Conservation (phyloP, 2,888 invertebrate species). For the Piscicola geometra region DNA sequence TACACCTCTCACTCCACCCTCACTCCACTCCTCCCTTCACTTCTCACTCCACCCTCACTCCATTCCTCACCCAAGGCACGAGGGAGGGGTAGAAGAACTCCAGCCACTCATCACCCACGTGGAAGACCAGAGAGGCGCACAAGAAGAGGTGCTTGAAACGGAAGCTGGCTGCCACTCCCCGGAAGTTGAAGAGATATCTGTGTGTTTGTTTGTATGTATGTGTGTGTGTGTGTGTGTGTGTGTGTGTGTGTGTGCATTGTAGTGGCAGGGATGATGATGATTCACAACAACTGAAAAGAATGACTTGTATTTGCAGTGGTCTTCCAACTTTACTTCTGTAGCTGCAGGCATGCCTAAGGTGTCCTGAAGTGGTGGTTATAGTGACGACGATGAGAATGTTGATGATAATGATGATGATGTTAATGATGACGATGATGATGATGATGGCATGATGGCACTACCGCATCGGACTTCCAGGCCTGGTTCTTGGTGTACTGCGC, state of each 20-base stretch:
- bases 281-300: not conserved
- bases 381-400: not conserved
- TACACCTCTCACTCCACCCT: constrained; percentile 30
- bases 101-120: constrained; percentile 86
- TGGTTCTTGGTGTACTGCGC: constrained; percentile 96
- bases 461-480: constrained; percentile 89
- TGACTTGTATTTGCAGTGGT: constrained; percentile 75
- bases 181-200: constrained; percentile 91
- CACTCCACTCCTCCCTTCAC: not conserved
- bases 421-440: constrained; percentile 19
- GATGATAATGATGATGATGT: constrained; percentile 16
- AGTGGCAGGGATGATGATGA: not conserved
- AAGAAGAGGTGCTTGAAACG: constrained; percentile 90
- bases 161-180: constrained; percentile 94
- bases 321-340: constrained; percentile 77
- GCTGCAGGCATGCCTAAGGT: constrained; percentile 80
- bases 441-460: constrained; percentile 36
- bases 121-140: constrained; percentile 85
- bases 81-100: constrained; percentile 88
- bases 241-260: too few relatives aligned
- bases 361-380: constrained; percentile 62
- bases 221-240: too few relatives aligned
- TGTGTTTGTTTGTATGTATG: too few relatives aligned
- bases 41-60: constrained; percentile 1
- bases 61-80: constrained; percentile 70